These are phyloP conservation scores for Drosophila lacteicornis DNA, from an alignment of 1,140 invertebrate genomes.

Conservation along the genomic window DNA sequence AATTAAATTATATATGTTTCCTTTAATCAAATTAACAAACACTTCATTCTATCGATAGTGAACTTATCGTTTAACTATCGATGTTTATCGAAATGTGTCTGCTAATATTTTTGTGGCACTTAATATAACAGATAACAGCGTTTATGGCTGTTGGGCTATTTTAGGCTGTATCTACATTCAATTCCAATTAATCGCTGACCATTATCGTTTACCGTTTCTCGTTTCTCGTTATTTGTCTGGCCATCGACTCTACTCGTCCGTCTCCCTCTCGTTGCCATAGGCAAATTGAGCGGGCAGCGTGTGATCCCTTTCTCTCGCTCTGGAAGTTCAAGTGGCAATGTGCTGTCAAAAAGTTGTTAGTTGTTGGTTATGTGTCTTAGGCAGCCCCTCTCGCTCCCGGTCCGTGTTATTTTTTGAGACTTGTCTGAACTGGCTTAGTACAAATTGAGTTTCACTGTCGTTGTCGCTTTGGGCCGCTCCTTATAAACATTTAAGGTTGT, in stretches of 20 bases:
- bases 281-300: conserved; percentile 12
- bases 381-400: background rate
- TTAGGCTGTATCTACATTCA: background rate
- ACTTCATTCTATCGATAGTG: background rate
- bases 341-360: conserved; percentile 71
- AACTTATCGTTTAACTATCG: background rate
- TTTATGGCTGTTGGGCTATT: background rate
- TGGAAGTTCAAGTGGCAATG: conserved; percentile 72
- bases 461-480: conserved; percentile 31
- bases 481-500: conserved; percentile 66
- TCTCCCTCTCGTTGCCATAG: background rate
- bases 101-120: background rate
- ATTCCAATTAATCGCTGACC: conserved; percentile 21
- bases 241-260: background rate
- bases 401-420: conserved; percentile 23
- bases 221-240: conserved; percentile 8
- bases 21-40: too few species aligned
- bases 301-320: conserved; percentile 3
- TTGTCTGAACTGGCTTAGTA: conserved; percentile 64
- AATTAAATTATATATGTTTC: too few species aligned
- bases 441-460: conserved; percentile 70
- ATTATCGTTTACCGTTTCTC: conserved; percentile 26
- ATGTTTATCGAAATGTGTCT: background rate
- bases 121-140: background rate
- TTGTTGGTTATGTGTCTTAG: conserved; percentile 49